Percentiles rank a stretch among this genome's conserved stretches.
These are phyloP conservation scores for Ctenopoma kingsleyae DNA, from an alignment of 2,797 vertebrate species.

Conservation along the genomic window DNA sequence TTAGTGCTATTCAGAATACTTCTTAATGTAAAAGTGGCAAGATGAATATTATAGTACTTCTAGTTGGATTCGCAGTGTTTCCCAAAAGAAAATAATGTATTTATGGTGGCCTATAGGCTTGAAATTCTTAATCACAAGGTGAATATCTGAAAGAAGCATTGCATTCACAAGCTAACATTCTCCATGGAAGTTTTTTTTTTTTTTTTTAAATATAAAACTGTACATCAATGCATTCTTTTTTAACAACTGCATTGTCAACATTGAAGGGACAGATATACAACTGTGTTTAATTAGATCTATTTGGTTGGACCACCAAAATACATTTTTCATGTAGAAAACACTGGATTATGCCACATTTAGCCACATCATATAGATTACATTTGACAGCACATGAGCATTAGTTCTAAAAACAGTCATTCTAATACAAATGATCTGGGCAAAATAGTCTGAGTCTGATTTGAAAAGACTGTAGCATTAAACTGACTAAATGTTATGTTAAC, in stretches of 20 bases:
- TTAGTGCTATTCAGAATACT: neutral
- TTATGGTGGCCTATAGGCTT: slow-evolving; percentile 2
- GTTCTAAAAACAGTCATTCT: slow-evolving; percentile 24
- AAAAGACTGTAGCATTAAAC: slow-evolving; percentile 40
- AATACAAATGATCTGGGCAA: slow-evolving; percentile 30
- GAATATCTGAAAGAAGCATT: neutral
- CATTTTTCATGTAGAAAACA: slow-evolving; percentile 24
- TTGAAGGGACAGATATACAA: neutral
- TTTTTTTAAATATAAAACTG: neutral
- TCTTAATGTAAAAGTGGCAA: neutral
- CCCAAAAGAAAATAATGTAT: slow-evolving; percentile 6
- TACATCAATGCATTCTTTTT: neutral
- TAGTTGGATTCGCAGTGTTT: slow-evolving; percentile 24
- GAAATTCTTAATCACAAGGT: neutral
- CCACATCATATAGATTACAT: slow-evolving; percentile 33
- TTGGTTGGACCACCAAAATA: slow-evolving; percentile 27
- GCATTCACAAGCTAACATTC: neutral
- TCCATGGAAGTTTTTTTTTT: neutral
- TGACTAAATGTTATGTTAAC: slow-evolving; percentile 48
- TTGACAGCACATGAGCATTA: slow-evolving; percentile 50
- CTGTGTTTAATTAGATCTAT: neutral
- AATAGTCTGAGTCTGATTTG: slow-evolving; percentile 20
- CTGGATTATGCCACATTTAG: slow-evolving; percentile 25
- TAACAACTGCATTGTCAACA: neutral
- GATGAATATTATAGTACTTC: slow-evolving; percentile 8